Conservation (phyloP, 2,888 invertebrate species). For the Altica lythri region DNA sequence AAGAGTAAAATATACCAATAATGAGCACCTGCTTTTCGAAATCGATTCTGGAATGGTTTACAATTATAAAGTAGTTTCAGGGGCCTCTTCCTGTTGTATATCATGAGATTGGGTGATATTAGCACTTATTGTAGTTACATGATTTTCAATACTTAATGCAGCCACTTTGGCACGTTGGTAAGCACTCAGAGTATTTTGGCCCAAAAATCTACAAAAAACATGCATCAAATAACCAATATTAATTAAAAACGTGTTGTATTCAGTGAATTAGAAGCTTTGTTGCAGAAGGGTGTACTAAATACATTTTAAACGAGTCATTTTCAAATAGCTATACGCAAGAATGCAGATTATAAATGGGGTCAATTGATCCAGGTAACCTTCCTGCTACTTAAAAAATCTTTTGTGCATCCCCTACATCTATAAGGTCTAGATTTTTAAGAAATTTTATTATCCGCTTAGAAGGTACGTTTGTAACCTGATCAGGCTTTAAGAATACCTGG, state of each 20-base stretch:
- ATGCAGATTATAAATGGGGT: no score
- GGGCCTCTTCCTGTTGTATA: conserved; percentile 6
- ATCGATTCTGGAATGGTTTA: conserved; percentile 3
- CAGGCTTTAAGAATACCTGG: no score
- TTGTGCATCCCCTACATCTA: no score
- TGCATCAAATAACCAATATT: neutral
- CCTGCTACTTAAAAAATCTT: no score
- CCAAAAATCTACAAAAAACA: conserved; percentile 70
- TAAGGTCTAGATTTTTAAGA: no score
- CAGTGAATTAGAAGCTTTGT: neutral
- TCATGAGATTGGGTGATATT: conserved; percentile 48
- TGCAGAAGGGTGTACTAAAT: no score
- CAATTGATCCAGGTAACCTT: no score
- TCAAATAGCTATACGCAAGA: no score
- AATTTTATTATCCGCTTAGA: no score
- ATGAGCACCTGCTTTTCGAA: conserved; percentile 10
- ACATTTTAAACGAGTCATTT: no score
- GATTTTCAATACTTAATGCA: conserved; percentile 72
- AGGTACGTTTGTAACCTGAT: no score
- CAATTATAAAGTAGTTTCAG: neutral
- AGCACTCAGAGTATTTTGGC: conserved; percentile 86
- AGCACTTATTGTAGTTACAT: conserved; percentile 62
- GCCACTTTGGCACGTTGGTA: conserved; percentile 90
- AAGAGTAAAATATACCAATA: neutral
- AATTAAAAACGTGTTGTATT: neutral